These are phyloP conservation scores for Montipora foliosa DNA, from an alignment of 64 coral and sea anemone species.

Conservation along the genomic window DNA sequence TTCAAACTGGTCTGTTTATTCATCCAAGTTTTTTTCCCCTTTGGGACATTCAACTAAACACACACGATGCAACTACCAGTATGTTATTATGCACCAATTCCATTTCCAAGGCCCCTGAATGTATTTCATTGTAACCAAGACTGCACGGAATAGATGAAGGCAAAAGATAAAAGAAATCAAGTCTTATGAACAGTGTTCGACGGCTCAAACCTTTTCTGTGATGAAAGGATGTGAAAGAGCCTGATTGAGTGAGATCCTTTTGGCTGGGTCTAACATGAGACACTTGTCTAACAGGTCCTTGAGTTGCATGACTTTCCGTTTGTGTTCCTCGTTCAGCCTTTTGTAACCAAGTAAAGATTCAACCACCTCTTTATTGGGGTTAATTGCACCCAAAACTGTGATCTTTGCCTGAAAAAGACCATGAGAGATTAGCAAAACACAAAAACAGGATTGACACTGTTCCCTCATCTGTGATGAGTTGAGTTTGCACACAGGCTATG, in stretches of 20 bases:
- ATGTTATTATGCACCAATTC: no score
- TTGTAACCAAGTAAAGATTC: slow-evolving; percentile 91
- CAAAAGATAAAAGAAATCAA: not conserved
- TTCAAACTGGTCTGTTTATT: no score
- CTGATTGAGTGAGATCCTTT: slow-evolving; percentile 92
- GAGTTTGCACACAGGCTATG: no score
- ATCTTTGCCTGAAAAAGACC: slow-evolving; percentile 80
- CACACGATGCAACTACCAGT: no score
- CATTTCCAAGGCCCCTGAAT: not conserved
- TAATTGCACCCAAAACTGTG: slow-evolving; percentile 90
- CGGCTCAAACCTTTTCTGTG: slow-evolving; percentile 92
- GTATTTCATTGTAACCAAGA: not conserved
- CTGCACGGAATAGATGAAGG: not conserved
- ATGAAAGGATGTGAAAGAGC: slow-evolving; percentile 99
- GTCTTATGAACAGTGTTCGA: slow-evolving; percentile 50
- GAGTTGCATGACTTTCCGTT: slow-evolving; percentile 91
- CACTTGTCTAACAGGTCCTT: slow-evolving; percentile 95
- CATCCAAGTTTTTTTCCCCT: no score
- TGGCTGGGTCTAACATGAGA: slow-evolving; percentile 95
- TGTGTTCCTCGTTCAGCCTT: slow-evolving; percentile 87
- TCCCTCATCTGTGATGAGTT: no score
- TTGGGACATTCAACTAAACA: no score
- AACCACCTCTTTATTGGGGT: slow-evolving; percentile 91
- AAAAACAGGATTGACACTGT: no score
- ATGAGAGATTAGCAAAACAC: not conserved